Evolutionary conservation across 2,113 vertebrate species (phyloP).

Genomic region (Macquaria ambigua): DNA sequence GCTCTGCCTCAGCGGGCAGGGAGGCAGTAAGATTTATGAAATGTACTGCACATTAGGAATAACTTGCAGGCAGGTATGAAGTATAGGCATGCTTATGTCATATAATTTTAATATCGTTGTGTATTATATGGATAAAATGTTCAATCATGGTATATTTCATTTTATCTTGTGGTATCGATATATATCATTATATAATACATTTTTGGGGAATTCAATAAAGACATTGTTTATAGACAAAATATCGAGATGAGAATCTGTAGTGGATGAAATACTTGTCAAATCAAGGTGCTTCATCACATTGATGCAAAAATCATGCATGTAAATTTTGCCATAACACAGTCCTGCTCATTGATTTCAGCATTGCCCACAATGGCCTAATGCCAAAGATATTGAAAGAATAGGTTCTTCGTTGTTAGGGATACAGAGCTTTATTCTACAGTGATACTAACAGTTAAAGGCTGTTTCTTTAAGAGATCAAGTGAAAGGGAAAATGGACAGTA

Average conservation of each 20-base stretch:
- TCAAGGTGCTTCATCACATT: neutral
- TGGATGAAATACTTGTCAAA: neutral
- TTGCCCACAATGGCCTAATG: neutral
- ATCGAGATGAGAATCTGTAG: neutral
- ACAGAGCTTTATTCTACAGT: neutral
- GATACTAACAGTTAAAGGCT: neutral
- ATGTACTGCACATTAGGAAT: neutral
- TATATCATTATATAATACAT: neutral
- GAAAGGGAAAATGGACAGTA: neutral
- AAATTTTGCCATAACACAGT: neutral
- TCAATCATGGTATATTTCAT: neutral
- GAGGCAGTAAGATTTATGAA: slow-evolving; percentile 15
- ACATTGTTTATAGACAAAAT: neutral
- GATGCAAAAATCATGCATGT: neutral
- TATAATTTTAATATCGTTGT: neutral
- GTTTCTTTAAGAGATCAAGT: neutral
- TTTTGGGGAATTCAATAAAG: neutral
- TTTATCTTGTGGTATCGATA: neutral
- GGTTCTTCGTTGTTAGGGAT: too few relatives aligned
- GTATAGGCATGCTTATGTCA: neutral
- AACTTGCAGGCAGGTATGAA: neutral
- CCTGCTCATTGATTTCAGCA: neutral
- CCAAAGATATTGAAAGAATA: neutral
- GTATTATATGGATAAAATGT: neutral
- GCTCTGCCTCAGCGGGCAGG: neutral